Conservation (phyloP, 2,797 vertebrate species). For the Manis crassicaudata region DNA sequence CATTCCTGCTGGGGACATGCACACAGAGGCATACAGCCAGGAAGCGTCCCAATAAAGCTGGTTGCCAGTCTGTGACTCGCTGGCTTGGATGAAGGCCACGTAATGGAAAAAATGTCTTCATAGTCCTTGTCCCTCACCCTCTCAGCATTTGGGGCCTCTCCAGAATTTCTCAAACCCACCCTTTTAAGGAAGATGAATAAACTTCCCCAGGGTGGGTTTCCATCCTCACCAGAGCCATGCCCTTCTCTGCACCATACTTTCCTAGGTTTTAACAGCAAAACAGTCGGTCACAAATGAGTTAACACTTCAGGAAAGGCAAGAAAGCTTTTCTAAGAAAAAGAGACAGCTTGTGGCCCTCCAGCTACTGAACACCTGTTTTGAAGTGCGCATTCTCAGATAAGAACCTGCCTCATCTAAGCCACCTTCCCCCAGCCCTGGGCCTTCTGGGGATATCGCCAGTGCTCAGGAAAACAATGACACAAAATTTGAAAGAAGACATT, state of each 20-base stretch:
- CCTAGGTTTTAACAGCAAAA: background rate
- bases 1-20: too few relatives aligned
- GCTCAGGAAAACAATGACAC: background rate
- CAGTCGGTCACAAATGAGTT: background rate
- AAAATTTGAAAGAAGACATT: background rate
- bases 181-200: background rate
- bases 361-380: background rate
- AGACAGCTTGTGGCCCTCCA: background rate
- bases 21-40: rapidly evolving
- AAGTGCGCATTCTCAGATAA: background rate
- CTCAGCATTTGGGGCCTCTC: background rate
- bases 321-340: background rate
- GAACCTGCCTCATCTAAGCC: background rate
- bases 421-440: background rate
- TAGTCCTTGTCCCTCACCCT: background rate
- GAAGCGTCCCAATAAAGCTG: background rate
- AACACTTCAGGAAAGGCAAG: background rate
- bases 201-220: background rate
- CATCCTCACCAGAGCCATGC: rapidly evolving
- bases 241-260: background rate
- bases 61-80: too few relatives aligned
- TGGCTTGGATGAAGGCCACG: background rate
- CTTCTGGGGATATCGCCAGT: background rate
- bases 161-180: background rate
- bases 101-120: background rate